These are phyloP conservation scores for Holotrichia oblita DNA, from an alignment of 1,140 invertebrate genomes.

Conservation along the genomic window DNA sequence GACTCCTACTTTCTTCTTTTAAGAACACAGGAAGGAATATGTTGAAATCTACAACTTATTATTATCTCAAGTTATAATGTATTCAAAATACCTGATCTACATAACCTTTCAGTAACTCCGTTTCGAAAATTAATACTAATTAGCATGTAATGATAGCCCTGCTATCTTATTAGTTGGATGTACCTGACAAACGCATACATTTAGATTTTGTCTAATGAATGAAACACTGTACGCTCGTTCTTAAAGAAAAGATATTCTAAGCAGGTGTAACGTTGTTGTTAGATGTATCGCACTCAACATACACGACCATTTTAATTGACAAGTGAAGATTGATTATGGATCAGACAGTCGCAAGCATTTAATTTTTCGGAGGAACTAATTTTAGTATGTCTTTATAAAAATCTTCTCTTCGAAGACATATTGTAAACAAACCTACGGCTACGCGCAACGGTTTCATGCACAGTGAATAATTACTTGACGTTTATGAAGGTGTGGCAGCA, in stretches of 20 bases:
- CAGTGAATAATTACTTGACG: background rate
- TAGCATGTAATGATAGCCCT: slow-evolving; percentile 21
- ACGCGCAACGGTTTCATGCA: background rate
- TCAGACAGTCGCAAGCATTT: background rate
- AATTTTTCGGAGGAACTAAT: background rate
- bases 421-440: background rate
- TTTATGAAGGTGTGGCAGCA: background rate
- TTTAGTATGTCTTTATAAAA: background rate
- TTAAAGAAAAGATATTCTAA: slow-evolving; percentile 12
- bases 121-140: slow-evolving; percentile 17
- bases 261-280: background rate
- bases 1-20: background rate
- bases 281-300: background rate
- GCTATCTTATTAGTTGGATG: background rate
- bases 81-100: background rate
- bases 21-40: background rate
- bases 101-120: background rate
- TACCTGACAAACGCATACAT: slow-evolving; percentile 16
- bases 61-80: slow-evolving; percentile 7
- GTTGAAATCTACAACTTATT: background rate
- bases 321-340: slow-evolving; percentile 24
- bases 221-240: background rate
- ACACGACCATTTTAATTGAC: slow-evolving; percentile 21
- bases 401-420: background rate
- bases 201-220: background rate